phyloP scores from a whole-genome alignment of 2,888 invertebrate species.

The Coenonympha glycerion region DNA sequence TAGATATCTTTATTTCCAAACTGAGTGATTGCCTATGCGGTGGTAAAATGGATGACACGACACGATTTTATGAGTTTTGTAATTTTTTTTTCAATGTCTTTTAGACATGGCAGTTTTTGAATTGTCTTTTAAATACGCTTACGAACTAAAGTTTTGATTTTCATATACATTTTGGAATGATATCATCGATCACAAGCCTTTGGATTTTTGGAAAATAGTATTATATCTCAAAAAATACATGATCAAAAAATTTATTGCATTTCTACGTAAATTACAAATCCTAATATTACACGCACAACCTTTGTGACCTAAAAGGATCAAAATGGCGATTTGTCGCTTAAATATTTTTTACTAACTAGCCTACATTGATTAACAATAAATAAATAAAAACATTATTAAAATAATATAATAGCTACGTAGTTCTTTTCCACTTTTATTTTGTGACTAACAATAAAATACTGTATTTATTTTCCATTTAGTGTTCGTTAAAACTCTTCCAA shows the following conservation, averaged over 20 bases:
- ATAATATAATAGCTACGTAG: not conserved
- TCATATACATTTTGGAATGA: conserved; percentile 53
- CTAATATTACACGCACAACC: conserved; percentile 21
- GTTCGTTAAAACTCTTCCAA: not conserved
- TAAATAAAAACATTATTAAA: not conserved
- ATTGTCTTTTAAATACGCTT: conserved; percentile 13
- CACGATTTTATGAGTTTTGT: conserved; percentile 9
- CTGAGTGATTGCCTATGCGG: not conserved
- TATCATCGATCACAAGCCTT: conserved; percentile 67
- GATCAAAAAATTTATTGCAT: no score
- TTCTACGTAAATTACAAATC: not conserved
- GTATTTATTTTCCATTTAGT: conserved; percentile 7
- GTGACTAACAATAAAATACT: conserved; percentile 22
- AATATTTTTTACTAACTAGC: not conserved
- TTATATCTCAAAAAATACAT: no score
- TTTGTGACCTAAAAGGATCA: conserved; percentile 19
- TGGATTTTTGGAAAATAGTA: conserved; percentile 23
- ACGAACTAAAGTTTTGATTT: conserved; percentile 28
- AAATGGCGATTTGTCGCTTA: not conserved
- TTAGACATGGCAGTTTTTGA: conserved; percentile 16
- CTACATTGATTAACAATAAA: conserved; percentile 4
- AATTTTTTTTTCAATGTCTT: conserved; percentile 13
- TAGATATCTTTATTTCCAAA: not conserved
- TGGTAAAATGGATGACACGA: conserved; percentile 15
- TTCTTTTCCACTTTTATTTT: not conserved